These are phyloP conservation scores for Patella ulyssiponensis DNA, from an alignment of 2,888 invertebrate genomes.

Conservation along the genomic window DNA sequence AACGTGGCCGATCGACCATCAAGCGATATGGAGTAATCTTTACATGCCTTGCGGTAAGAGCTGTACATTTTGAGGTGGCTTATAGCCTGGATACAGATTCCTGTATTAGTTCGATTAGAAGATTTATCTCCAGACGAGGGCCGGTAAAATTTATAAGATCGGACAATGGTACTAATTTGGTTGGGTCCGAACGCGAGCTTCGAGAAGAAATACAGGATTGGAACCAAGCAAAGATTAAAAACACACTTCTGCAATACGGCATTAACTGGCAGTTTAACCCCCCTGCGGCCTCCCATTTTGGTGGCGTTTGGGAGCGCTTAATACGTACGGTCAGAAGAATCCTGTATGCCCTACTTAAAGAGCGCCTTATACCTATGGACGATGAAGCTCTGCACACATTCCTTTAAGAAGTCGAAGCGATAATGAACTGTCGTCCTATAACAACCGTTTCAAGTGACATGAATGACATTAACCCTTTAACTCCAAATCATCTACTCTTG, in stretches of 20 bases:
- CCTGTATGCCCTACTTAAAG: too few relatives aligned
- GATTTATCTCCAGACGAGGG: background rate
- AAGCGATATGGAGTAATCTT: constrained; percentile 21
- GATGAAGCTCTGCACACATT: too few relatives aligned
- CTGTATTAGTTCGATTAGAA: too few relatives aligned
- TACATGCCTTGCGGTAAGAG: constrained; percentile 6
- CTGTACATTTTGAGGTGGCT: background rate
- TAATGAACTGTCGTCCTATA: too few relatives aligned
- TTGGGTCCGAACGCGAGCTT: background rate
- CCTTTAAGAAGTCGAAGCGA: too few relatives aligned
- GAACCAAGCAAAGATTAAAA: background rate
- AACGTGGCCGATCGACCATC: background rate
- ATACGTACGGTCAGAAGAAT: background rate
- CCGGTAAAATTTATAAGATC: background rate
- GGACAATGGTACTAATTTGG: background rate
- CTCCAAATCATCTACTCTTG: too few relatives aligned
- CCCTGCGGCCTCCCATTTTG: background rate
- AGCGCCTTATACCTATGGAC: too few relatives aligned
- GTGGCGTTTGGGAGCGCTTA: constrained; percentile 4
- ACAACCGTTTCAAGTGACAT: too few relatives aligned
- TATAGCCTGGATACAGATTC: too few relatives aligned
- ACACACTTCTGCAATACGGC: background rate
- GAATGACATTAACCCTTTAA: too few relatives aligned
- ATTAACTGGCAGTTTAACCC: constrained; percentile 8
- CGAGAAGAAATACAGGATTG: constrained; percentile 12